Evolutionary conservation across 1,140 invertebrate genomes (phyloP).

Genomic region (Drosophila jambulina): DNA sequence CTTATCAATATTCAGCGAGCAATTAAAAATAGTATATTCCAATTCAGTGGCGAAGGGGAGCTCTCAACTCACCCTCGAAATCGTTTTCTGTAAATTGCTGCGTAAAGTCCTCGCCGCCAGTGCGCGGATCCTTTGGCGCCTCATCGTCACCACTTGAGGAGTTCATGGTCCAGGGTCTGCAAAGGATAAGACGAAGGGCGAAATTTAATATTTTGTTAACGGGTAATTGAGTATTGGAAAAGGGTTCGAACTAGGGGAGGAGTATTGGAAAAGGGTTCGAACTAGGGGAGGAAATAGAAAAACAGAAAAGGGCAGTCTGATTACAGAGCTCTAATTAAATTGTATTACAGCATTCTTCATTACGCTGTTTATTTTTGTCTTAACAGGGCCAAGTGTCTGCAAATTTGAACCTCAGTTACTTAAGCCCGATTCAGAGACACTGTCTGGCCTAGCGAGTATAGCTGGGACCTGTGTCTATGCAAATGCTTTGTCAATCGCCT

Average conservation of each 20-base stretch:
- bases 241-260: not conserved
- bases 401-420: not conserved
- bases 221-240: constrained; percentile 18
- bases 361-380: constrained; percentile 2
- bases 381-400: constrained; percentile 1
- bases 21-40: constrained; percentile 16
- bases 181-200: not conserved
- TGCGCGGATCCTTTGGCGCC: constrained; percentile 93
- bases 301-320: not conserved
- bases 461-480: constrained; percentile 9
- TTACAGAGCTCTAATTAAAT: constrained; percentile 1
- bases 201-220: constrained; percentile 14
- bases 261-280: not conserved
- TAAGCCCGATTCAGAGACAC: not conserved
- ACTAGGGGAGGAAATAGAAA: no score
- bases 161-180: constrained; percentile 88
- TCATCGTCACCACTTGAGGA: constrained; percentile 89
- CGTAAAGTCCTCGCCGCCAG: constrained; percentile 88
- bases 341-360: not conserved
- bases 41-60: not conserved
- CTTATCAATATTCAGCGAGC: constrained; percentile 29
- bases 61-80: constrained; percentile 90
- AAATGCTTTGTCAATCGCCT: constrained; percentile 29
- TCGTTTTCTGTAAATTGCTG: constrained; percentile 94
- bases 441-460: not conserved